phyloP scores from a whole-genome alignment of 2,888 invertebrate genomes.

The Teinopalpus imperialis region DNA sequence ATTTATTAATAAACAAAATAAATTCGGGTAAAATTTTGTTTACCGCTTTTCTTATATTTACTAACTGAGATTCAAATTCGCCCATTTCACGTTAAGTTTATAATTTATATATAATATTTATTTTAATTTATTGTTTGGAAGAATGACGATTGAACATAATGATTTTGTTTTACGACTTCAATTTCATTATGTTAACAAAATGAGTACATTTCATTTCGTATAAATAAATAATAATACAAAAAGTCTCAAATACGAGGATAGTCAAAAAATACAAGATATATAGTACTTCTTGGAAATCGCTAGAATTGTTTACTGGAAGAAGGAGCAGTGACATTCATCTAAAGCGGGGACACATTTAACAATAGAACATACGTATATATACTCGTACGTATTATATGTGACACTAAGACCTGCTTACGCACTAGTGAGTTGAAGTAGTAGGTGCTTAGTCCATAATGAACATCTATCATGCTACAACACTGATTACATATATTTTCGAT shows the following conservation, averaged over 20 bases:
- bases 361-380: conserved; percentile 5
- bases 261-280: conserved; percentile 6
- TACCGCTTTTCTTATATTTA: too few relatives aligned
- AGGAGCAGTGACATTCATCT: neutral
- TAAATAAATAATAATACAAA: conserved; percentile 4
- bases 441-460: conserved; percentile 53
- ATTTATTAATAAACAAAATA: too few relatives aligned
- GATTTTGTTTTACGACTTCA: too few relatives aligned
- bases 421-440: conserved; percentile 36
- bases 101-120: too few relatives aligned
- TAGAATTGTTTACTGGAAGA: neutral
- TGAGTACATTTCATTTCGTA: too few relatives aligned
- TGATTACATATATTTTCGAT: conserved; percentile 54
- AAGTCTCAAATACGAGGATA: conserved; percentile 1
- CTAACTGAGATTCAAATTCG: too few relatives aligned
- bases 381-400: neutral
- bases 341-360: conserved; percentile 2
- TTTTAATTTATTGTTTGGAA: too few relatives aligned
- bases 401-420: neutral
- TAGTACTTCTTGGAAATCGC: neutral
- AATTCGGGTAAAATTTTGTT: too few relatives aligned
- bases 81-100: too few relatives aligned
- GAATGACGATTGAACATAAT: too few relatives aligned
- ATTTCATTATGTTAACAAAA: too few relatives aligned
- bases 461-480: conserved; percentile 65